phyloP scores from a whole-genome alignment of 1,140 invertebrate species.

The Aphis craccivora region DNA sequence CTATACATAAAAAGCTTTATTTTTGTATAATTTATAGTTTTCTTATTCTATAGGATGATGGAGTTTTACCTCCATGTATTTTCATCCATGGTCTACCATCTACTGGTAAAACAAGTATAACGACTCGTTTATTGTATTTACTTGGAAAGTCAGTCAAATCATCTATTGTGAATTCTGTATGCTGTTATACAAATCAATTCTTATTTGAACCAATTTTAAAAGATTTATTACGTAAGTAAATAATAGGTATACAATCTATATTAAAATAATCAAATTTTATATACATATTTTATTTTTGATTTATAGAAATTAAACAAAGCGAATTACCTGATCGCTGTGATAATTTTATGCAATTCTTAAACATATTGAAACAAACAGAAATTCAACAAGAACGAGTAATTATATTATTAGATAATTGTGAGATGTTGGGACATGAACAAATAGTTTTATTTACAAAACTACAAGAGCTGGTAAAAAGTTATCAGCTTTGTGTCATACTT shows the following conservation, averaged over 20 bases:
- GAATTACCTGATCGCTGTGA: slow-evolving; percentile 61
- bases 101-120: slow-evolving; percentile 79
- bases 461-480: slow-evolving; percentile 73
- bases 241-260: slow-evolving; percentile 67
- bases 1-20: not conserved
- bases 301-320: slow-evolving; percentile 68
- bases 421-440: slow-evolving; percentile 75
- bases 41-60: slow-evolving; percentile 54
- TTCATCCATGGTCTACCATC: slow-evolving; percentile 81
- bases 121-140: slow-evolving; percentile 68
- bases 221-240: slow-evolving; percentile 66
- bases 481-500: slow-evolving; percentile 78
- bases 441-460: slow-evolving; percentile 75
- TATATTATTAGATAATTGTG: slow-evolving; percentile 78
- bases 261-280: slow-evolving; percentile 67
- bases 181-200: slow-evolving; percentile 78
- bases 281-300: slow-evolving; percentile 67
- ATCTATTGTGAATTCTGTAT: slow-evolving; percentile 80
- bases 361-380: slow-evolving; percentile 36
- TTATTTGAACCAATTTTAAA: slow-evolving; percentile 79
- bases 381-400: slow-evolving; percentile 47
- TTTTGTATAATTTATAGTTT: not conserved
- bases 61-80: slow-evolving; percentile 63
- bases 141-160: slow-evolving; percentile 69
- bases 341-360: slow-evolving; percentile 68